phyloP scores from a whole-genome alignment of 2,888 invertebrate species.

The Drosophila basisetae region DNA sequence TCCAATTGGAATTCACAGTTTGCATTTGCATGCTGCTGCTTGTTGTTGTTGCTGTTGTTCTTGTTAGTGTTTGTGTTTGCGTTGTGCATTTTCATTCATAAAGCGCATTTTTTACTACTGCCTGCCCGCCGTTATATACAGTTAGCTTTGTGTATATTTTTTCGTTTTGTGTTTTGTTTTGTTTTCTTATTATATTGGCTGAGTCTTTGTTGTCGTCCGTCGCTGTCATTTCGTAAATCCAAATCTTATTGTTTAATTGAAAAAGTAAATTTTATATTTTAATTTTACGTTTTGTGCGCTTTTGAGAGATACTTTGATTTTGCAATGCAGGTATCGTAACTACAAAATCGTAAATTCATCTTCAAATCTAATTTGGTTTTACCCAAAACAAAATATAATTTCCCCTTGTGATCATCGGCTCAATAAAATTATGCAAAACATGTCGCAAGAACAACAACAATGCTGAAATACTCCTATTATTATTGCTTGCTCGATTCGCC shows the following conservation, averaged over 20 bases:
- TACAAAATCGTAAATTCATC: conserved; percentile 13
- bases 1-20: conserved; percentile 46
- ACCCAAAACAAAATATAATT: conserved; percentile 19
- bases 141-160: conserved; percentile 19
- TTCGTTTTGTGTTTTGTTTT: background rate
- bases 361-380: conserved; percentile 46
- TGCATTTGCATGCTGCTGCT: conserved; percentile 55
- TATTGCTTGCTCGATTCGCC: conserved; percentile 34
- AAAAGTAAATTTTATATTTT: conserved; percentile 4
- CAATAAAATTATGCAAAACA: conserved; percentile 66
- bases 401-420: background rate
- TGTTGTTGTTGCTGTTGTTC: conserved; percentile 23
- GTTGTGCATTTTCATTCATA: conserved; percentile 75
- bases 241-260: background rate
- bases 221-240: background rate
- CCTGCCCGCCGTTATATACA: conserved; percentile 18
- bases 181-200: background rate
- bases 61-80: conserved; percentile 33
- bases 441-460: conserved; percentile 40
- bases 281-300: background rate
- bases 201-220: conserved; percentile 2
- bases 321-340: conserved; percentile 61
- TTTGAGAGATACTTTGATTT: conserved; percentile 22
- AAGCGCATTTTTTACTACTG: conserved; percentile 56
- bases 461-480: conserved; percentile 30